Evolutionary conservation across 2,113 vertebrate genomes (phyloP).

Genomic region (Bos taurus): ARS-UCD2.0 NC_037355.1:38923501-38924000

Average conservation of each 20-base stretch:
- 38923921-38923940: conserved; percentile 89
- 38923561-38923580: conserved; percentile 92
- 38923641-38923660: conserved; percentile 90
- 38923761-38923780: conserved; percentile 95
- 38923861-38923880: conserved; percentile 97
- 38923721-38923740: conserved; percentile 83
- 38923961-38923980: conserved; percentile 92
- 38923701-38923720: conserved; percentile 87
- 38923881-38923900: conserved; percentile 93
- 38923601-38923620: conserved; percentile 94
- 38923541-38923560: conserved; percentile 79
- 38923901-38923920: conserved; percentile 94
- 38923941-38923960: conserved; percentile 89
- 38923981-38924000: conserved; percentile 91
- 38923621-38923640: conserved; percentile 85
- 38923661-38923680: conserved; percentile 89
- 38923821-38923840: conserved; percentile 90
- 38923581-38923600: conserved; percentile 96
- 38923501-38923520: background rate
- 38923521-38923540: fast-evolving
- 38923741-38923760: conserved; percentile 95
- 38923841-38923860: conserved; percentile 94
- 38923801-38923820: conserved; percentile 88
- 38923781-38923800: conserved; percentile 92
- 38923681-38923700: conserved; percentile 88